phyloP scores from a whole-genome alignment of 2,797 vertebrate species.

The Myripristis jacobus region DNA sequence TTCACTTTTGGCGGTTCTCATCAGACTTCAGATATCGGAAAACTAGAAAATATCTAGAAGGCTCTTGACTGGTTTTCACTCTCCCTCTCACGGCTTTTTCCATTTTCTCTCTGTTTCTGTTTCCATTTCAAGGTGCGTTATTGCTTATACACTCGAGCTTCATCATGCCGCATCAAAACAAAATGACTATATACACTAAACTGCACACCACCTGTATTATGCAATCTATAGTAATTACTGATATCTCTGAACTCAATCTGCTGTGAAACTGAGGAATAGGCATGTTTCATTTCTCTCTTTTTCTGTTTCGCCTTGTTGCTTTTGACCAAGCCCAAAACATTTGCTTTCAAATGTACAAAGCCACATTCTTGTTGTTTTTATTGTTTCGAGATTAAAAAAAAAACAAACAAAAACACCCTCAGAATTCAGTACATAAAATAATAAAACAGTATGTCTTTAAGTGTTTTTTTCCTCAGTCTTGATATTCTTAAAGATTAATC shows the following conservation, averaged over 20 bases:
- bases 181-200: conserved; percentile 54
- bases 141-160: conserved; percentile 46
- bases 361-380: conserved; percentile 16
- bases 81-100: conserved; percentile 13
- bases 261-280: conserved; percentile 24
- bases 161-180: conserved; percentile 43
- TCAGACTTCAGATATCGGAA: conserved; percentile 36
- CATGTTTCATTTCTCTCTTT: conserved; percentile 9
- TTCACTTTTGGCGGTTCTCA: conserved; percentile 25
- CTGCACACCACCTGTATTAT: conserved; percentile 27
- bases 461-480: too few relatives aligned
- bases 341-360: conserved; percentile 5
- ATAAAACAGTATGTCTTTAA: background rate
- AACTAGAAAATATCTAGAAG: conserved; percentile 44
- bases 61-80: conserved; percentile 23
- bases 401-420: background rate
- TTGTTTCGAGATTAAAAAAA: conserved; percentile 30
- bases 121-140: conserved; percentile 71
- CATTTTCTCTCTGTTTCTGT: conserved; percentile 43
- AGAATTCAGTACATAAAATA: background rate
- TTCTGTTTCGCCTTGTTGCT: conserved; percentile 12
- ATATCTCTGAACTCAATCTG: conserved; percentile 27
- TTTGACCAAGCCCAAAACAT: conserved; percentile 13
- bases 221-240: conserved; percentile 45
- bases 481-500: too few relatives aligned